Evolutionary conservation across 2,797 vertebrate species (phyloP).

Genomic region (Sciurus carolinensis): DNA sequence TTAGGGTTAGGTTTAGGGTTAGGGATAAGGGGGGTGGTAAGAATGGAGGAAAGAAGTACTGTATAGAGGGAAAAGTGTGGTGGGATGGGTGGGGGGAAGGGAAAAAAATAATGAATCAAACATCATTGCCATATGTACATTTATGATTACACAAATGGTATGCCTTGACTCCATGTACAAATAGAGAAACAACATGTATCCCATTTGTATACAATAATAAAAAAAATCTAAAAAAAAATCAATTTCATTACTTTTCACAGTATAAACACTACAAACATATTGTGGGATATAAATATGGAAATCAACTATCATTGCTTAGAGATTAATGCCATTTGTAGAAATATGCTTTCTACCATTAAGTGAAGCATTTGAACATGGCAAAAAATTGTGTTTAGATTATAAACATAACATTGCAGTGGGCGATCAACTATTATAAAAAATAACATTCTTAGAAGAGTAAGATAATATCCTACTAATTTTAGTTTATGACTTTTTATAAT

Average conservation of each 20-base stretch:
- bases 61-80: no score
- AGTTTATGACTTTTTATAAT: conserved; percentile 34
- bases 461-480: not conserved
- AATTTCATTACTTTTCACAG: not conserved
- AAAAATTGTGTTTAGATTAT: conserved; percentile 6
- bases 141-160: no score
- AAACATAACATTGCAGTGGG: not conserved
- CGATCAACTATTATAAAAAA: not conserved
- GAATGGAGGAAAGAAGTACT: no score
- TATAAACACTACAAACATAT: not conserved
- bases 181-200: no score
- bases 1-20: no score
- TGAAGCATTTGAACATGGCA: conserved; percentile 6
- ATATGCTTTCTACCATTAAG: conserved; percentile 52
- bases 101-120: no score
- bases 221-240: not conserved
- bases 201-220: no score
- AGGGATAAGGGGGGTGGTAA: no score
- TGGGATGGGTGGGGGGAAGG: no score
- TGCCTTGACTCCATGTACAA: no score
- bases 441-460: not conserved
- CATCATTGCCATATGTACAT: no score
- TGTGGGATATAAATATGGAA: not conserved
- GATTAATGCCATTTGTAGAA: not conserved
- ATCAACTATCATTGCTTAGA: not conserved